Conservation (phyloP, 2,113 vertebrate genomes). For the Mystacornis crossleyi region DNA sequence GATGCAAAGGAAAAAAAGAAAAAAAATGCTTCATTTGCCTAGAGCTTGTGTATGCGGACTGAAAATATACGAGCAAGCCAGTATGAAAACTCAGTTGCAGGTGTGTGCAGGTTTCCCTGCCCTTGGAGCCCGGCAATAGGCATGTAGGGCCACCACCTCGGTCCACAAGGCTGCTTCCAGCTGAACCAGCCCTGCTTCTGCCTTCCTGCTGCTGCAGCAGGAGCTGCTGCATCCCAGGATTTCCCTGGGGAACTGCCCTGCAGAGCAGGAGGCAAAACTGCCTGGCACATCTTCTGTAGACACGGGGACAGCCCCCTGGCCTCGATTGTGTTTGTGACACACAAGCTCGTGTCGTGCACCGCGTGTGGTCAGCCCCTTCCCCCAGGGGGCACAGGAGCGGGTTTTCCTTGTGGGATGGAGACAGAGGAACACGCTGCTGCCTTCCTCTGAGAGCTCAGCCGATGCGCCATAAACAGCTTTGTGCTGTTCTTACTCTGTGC, state of each 20-base stretch:
- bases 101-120: background rate
- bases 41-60: background rate
- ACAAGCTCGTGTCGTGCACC: rapidly evolving
- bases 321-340: rapidly evolving
- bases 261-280: background rate
- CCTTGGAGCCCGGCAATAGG: background rate
- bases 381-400: rapidly evolving
- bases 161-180: background rate
- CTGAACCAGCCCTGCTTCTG: background rate
- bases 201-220: background rate
- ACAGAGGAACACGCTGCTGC: background rate
- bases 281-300: background rate
- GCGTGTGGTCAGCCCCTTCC: background rate
- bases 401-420: background rate
- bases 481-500: background rate
- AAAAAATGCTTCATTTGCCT: rapidly evolving
- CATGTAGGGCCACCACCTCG: rapidly evolving
- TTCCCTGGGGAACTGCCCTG: background rate
- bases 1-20: rapidly evolving
- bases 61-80: background rate
- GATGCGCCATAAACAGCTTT: background rate
- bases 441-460: background rate
- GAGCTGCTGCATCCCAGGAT: background rate
- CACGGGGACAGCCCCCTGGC: rapidly evolving
- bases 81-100: background rate